Base-by-base conservation (phyloP, 2,797 vertebrate genomes). In the Girardinus metallicus region DNA sequence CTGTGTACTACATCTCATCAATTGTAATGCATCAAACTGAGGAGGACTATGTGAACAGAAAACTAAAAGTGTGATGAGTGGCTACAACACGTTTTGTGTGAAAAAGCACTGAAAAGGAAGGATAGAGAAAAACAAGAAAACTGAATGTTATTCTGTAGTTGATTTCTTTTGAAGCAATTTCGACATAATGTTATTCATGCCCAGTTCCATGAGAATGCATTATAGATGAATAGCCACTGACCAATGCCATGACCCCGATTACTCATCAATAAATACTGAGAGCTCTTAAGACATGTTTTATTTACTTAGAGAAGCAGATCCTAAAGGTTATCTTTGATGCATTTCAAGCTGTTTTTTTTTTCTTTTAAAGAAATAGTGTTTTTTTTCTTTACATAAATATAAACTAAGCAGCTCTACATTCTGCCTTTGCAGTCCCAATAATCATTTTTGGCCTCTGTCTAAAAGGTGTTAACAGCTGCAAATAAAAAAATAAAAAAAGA, bases 181-280 rank as follows among this genome's bases (percentile, higher is more conserved):
- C 15, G 12, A 62, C 12, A 53, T 2, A 64, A 46, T 71, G 34
- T 29, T 66, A 23, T 44, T 80, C 53, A 76, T 51, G 60, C 60
- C 82, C 46, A 29, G 0, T 80, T 82, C 79, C 21, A 79, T 77
- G 34, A 77, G 31, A 82, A 76, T 51, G n/a, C 70, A 79, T 82
- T 75, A 77, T 75, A 60, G 34, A 87, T 81, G 73, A 81, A 77
- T 16, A 78, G 39, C 39, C 13, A 76, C 66, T 79, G 83, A 79
- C 57, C 78, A 29, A 34, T 41, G 29, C 9, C 29, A 1, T 18
- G 31, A 46, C 47, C 47, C 41, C 34, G 66, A 44, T 60, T 73
- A 26, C 77, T 84, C n/a, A 66, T 79, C 23, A 79, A 81, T 80
- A 80, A 55, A 13, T 39, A 73, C 64, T 7, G 46, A 84, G 15